A percentile compares a stretch with the other conserved stretches of the same genome.
Evolutionary conservation across 2,888 invertebrate genomes (phyloP).

Genomic region (Drosophila paranaensis): DNA sequence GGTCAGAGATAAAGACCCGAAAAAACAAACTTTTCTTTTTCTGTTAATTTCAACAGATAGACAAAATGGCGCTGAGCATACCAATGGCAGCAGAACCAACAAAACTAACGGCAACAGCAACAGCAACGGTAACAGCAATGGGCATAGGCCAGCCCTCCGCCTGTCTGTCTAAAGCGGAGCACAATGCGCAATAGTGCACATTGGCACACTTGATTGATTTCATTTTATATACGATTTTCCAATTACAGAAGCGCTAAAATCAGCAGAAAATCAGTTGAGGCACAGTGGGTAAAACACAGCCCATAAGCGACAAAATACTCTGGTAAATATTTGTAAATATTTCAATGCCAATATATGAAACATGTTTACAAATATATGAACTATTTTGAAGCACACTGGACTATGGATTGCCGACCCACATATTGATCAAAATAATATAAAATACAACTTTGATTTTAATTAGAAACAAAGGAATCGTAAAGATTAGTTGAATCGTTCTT

Average conservation of each 20-base stretch:
- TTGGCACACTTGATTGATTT: constrained; percentile 82
- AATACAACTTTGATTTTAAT: no score
- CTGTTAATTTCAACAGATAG: constrained; percentile 70
- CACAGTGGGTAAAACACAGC: constrained; percentile 49
- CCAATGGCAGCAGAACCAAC: constrained; percentile 55
- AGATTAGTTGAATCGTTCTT: no score
- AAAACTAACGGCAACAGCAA: constrained; percentile 13
- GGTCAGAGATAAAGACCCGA: constrained; percentile 66
- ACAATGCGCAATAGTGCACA: constrained; percentile 67
- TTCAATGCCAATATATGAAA: no score
- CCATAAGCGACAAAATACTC: neutral
- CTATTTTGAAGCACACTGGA: neutral
- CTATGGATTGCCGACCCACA: no score
- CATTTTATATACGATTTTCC: constrained; percentile 83
- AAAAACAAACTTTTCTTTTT: constrained; percentile 52
- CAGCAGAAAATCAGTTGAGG: constrained; percentile 66
- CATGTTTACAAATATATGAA: neutral
- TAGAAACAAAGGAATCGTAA: no score
- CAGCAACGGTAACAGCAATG: neutral
- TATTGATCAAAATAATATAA: no score
- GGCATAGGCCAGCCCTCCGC: constrained; percentile 42
- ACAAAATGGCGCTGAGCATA: constrained; percentile 60
- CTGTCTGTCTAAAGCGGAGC: constrained; percentile 45
- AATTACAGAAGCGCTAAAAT: constrained; percentile 78
- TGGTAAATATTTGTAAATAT: no score